Evolutionary conservation across 2,113 vertebrate species (phyloP).

Genomic region (Lota lota): DNA sequence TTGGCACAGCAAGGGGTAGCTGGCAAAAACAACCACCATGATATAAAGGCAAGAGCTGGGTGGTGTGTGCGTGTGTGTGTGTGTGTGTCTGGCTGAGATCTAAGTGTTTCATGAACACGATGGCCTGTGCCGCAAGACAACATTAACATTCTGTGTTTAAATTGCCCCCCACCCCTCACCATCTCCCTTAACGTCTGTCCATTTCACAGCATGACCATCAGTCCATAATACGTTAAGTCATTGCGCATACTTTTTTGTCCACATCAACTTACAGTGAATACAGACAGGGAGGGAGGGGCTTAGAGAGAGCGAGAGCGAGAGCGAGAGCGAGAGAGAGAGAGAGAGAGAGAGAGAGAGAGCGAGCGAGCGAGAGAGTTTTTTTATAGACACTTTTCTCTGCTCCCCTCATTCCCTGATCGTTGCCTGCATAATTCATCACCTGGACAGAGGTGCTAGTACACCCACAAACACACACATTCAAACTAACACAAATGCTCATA

Average conservation of each 20-base stretch:
- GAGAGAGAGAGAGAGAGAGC: not conserved
- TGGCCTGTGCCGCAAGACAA: conserved; percentile 4
- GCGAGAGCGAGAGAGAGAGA: conserved; percentile 4
- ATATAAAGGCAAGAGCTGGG: conserved; percentile 43
- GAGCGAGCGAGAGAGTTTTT: conserved; percentile 19
- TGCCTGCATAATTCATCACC: conserved; percentile 48
- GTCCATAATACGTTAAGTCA: not conserved
- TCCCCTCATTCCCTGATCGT: conserved; percentile 27
- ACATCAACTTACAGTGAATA: not conserved
- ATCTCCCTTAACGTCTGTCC: not conserved
- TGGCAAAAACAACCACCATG: conserved; percentile 56
- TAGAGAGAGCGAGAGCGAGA: not conserved
- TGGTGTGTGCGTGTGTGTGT: conserved; percentile 7
- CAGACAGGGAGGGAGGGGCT: conserved; percentile 1
- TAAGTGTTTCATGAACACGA: conserved; percentile 27
- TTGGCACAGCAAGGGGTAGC: conserved; percentile 54
- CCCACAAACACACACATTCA: conserved; percentile 19
- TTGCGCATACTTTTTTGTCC: too few species aligned
- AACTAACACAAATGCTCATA: conserved; percentile 28
- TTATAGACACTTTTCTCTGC: conserved; percentile 50
- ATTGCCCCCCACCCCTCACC: not conserved
- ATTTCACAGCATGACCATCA: not conserved
- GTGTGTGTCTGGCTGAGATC: conserved; percentile 29
- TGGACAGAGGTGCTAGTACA: conserved; percentile 34
- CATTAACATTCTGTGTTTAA: not conserved